Percentiles rank a stretch among this genome's conserved stretches.
Conservation (phyloP, 2,113 vertebrate species). For the Candoia aspera region DNA sequence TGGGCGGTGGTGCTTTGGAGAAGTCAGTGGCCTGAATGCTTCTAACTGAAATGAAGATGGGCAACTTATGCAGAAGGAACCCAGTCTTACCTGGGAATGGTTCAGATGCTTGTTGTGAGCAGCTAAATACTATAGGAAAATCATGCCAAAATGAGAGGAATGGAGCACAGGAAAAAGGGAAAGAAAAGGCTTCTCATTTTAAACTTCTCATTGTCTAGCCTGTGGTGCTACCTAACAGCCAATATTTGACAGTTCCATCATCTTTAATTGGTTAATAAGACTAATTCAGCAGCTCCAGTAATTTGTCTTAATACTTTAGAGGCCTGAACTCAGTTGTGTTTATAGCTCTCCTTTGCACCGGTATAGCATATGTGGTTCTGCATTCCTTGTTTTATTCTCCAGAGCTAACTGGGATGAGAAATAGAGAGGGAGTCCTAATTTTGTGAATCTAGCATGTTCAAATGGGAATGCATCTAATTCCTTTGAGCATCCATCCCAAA, state of each 20-base stretch:
- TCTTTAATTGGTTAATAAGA: conserved; percentile 55
- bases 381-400: conserved; percentile 59
- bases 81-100: conserved; percentile 74
- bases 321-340: conserved; percentile 59
- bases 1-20: conserved; percentile 62
- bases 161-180: conserved; percentile 44
- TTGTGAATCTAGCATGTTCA: conserved; percentile 52
- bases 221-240: conserved; percentile 25
- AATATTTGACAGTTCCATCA: conserved; percentile 49
- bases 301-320: conserved; percentile 62
- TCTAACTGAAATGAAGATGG: conserved; percentile 80
- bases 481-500: background rate
- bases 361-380: conserved; percentile 44
- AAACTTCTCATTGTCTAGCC: conserved; percentile 38
- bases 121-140: conserved; percentile 72
- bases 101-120: conserved; percentile 78
- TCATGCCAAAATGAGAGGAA: conserved; percentile 64
- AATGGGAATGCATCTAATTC: conserved; percentile 23
- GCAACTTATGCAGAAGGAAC: conserved; percentile 72
- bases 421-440: background rate
- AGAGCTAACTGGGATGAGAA: conserved; percentile 53
- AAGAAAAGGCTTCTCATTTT: conserved; percentile 41
- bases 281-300: conserved; percentile 54
- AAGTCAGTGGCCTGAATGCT: conserved; percentile 73
- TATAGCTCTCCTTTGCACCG: conserved; percentile 57